Evolutionary conservation across 2,113 vertebrate genomes (phyloP), one percentile per base, ranked within the genome.

Genomic region (Sebastes fasciatus): DNA sequence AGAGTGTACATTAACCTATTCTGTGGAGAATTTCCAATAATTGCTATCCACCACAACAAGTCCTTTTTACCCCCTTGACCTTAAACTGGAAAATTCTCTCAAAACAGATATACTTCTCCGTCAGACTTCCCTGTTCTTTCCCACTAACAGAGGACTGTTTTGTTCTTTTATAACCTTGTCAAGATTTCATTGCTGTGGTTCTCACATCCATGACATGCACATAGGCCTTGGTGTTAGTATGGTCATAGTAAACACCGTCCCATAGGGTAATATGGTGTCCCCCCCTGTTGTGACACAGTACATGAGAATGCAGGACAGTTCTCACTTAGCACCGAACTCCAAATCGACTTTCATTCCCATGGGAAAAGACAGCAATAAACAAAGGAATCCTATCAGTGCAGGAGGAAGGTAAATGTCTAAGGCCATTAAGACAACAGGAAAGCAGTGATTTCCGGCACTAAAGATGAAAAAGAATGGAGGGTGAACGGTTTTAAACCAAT

Each of bases 371-470:
- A 34, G 45, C 75, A 62, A 67, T 84, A 89, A 93, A 92, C 92
- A 94, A 91, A 93, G 80, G 86, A 89, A 88, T 88, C 90, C 89
- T 91, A 91, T 94, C 92, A 93, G 80, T 70, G 62, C 54, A 51
- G 63, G 74, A 68, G 75, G 79, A 94, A 86, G 89, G 93, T 93
- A 84, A 91, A 93, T 86, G 91, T 93, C 92, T 93, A 76, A 82
- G 77, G 86, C 80, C 88, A 73, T 91, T 93, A 89, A 92, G 91
- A 93, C 91, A 93, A 92, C 94, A 91, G 94, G 93, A 94, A 94
- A 91, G 90, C 86, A 85, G 89, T 91, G 90, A 94, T 95, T 95
- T 94, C 93, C 91, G 73, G 72, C 79, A 77, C 89, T 88, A 84
- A 91, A 94, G 92, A 93, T 92, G 93, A 94, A 93, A 93, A 92